Percentiles rank a stretch among this genome's conserved stretches.
Conservation (phyloP, 2,797 vertebrate genomes). For the Merluccius polli region DNA sequence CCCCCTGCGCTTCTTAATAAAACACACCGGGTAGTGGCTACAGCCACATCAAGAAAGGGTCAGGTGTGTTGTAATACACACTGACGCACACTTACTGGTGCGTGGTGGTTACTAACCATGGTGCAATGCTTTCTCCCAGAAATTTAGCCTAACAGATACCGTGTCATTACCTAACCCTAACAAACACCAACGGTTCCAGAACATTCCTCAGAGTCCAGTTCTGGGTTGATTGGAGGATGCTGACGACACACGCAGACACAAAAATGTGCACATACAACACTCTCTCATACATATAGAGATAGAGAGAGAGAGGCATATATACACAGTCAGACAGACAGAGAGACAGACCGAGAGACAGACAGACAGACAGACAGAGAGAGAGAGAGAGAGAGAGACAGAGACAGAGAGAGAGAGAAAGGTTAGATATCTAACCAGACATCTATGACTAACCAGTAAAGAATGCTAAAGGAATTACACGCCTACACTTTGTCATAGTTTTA, state of each 20-base stretch:
- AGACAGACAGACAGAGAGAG: background rate
- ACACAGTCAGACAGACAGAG: no score
- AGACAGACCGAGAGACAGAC: background rate
- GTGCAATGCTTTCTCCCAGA: background rate
- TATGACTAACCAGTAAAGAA: no score
- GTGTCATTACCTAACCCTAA: background rate
- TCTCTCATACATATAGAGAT: conserved; percentile 8
- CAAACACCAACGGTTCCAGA: background rate
- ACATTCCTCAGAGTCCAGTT: no score
- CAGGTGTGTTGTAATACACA: background rate
- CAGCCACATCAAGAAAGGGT: background rate
- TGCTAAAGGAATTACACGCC: no score
- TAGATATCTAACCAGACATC: no score
- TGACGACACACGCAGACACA: background rate
- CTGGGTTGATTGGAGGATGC: no score
- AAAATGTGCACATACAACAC: conserved; percentile 13
- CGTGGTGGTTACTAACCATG: background rate
- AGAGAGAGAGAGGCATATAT: background rate
- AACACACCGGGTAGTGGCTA: background rate
- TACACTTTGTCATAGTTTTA: no score
- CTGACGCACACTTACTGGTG: background rate
- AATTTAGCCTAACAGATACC: background rate
- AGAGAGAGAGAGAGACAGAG: background rate
- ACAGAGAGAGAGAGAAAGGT: no score
- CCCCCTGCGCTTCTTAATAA: background rate